phyloP scores from a whole-genome alignment of 2,113 vertebrate genomes.

The Miniopterus natalensis region DNA sequence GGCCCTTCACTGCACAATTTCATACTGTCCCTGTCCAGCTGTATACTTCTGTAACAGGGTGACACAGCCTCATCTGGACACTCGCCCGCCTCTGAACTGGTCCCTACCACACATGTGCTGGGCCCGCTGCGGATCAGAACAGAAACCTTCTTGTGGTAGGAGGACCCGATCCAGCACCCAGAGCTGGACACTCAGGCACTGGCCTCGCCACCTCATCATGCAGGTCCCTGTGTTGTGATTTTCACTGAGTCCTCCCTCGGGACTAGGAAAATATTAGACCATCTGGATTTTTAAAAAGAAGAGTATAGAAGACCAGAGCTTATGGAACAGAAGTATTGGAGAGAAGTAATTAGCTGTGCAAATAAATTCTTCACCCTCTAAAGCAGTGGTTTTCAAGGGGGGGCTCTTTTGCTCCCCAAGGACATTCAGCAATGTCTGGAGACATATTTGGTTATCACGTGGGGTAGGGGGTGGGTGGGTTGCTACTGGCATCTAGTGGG shows the following conservation, averaged over 20 bases:
- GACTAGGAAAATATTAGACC: background rate
- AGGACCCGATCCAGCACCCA: background rate
- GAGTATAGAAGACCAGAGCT: background rate
- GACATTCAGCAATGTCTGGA: background rate
- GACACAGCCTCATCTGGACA: background rate
- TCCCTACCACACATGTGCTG: background rate
- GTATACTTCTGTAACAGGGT: background rate
- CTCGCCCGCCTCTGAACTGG: background rate
- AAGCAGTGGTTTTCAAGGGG: background rate
- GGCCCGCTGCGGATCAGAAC: background rate
- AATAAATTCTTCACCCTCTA: background rate
- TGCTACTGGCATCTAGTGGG: background rate
- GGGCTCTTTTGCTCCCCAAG: background rate
- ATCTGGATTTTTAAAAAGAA: background rate
- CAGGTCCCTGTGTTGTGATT: background rate
- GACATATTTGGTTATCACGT: background rate
- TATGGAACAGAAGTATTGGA: background rate
- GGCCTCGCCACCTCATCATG: background rate
- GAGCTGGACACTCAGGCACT: background rate
- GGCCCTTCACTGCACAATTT: background rate
- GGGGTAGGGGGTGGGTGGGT: accelerated
- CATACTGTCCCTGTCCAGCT: background rate
- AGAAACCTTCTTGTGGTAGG: background rate
- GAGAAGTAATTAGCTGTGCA: background rate
- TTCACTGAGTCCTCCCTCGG: background rate